Percentiles rank a stretch among this genome's conserved stretches.
Conservation (phyloP, 2,888 invertebrate genomes). For the Dromius quadrimaculatus region DNA sequence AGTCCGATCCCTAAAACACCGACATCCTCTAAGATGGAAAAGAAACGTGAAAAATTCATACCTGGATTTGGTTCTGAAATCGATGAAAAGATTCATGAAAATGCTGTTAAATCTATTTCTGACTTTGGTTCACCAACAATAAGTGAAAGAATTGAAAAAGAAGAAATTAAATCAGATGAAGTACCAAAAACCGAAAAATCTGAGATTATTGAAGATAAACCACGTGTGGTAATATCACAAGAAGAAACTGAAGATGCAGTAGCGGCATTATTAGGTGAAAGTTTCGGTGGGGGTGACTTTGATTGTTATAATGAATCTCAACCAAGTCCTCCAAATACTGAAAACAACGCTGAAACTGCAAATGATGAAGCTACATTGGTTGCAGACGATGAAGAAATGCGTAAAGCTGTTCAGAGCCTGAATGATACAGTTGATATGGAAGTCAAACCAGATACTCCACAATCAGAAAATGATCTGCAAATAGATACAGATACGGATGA, state of each 20-base stretch:
- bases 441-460: slow-evolving; percentile 86
- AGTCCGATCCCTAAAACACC: slow-evolving; percentile 73
- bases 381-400: slow-evolving; percentile 86
- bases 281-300: slow-evolving; percentile 79
- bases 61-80: slow-evolving; percentile 76
- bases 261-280: slow-evolving; percentile 87
- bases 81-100: slow-evolving; percentile 81
- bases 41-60: slow-evolving; percentile 74
- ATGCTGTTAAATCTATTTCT: slow-evolving; percentile 84
- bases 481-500: slow-evolving; percentile 91
- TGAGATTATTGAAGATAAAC: slow-evolving; percentile 76
- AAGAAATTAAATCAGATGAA: slow-evolving; percentile 63
- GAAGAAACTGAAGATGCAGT: slow-evolving; percentile 95
- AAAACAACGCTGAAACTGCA: slow-evolving; percentile 68
- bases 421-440: slow-evolving; percentile 75
- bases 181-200: slow-evolving; percentile 61
- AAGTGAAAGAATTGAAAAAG: slow-evolving; percentile 56
- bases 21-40: slow-evolving; percentile 65
- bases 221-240: slow-evolving; percentile 86
- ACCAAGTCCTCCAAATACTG: slow-evolving; percentile 64
- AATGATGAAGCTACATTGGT: slow-evolving; percentile 80
- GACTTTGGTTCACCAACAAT: slow-evolving; percentile 67
- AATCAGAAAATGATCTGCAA: slow-evolving; percentile 85
- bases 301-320: slow-evolving; percentile 70
- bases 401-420: slow-evolving; percentile 85